Evolutionary conservation across 2,888 invertebrate species (phyloP).

Genomic region (Athalia rosae): DNA sequence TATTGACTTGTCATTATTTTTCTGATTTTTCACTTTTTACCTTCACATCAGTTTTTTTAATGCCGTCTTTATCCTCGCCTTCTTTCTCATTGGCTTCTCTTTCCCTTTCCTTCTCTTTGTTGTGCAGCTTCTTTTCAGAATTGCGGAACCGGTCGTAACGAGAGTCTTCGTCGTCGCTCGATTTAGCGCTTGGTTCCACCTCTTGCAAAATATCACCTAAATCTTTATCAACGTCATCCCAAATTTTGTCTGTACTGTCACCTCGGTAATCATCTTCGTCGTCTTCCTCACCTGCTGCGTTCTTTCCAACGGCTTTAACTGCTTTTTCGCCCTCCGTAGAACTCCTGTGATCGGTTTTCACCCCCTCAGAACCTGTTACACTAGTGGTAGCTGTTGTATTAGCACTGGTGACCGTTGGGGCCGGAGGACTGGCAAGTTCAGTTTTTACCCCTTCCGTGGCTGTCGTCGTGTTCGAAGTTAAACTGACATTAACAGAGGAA

Average conservation of each 20-base stretch:
- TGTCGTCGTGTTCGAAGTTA: slow-evolving; percentile 55
- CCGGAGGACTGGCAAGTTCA: slow-evolving; percentile 48
- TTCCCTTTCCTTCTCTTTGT: slow-evolving; percentile 55
- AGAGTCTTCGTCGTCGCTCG: slow-evolving; percentile 81
- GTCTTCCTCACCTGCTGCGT: slow-evolving; percentile 73
- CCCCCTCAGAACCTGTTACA: slow-evolving; percentile 49
- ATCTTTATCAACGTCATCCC: slow-evolving; percentile 90
- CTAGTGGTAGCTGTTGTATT: neutral
- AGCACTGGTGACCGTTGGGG: slow-evolving; percentile 72
- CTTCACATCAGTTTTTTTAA: slow-evolving; percentile 63
- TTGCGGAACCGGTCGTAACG: slow-evolving; percentile 81
- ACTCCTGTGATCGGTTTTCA: slow-evolving; percentile 59
- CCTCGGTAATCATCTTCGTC: slow-evolving; percentile 69
- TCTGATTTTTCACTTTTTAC: slow-evolving; percentile 61
- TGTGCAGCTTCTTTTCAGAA: slow-evolving; percentile 77
- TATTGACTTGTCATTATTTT: slow-evolving; percentile 54
- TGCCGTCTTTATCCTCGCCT: slow-evolving; percentile 71
- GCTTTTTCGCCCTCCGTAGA: slow-evolving; percentile 54
- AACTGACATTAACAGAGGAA: slow-evolving; percentile 58
- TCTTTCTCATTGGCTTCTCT: slow-evolving; percentile 71
- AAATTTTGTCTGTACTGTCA: slow-evolving; percentile 80
- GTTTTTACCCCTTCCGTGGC: slow-evolving; percentile 56
- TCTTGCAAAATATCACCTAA: slow-evolving; percentile 83
- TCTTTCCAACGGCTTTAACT: slow-evolving; percentile 56
- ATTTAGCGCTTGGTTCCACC: slow-evolving; percentile 78